Evolutionary conservation across 2,888 invertebrate genomes (phyloP), one percentile per base, ranked within the genome.

Genomic region (Notodonta dromedarius): DNA sequence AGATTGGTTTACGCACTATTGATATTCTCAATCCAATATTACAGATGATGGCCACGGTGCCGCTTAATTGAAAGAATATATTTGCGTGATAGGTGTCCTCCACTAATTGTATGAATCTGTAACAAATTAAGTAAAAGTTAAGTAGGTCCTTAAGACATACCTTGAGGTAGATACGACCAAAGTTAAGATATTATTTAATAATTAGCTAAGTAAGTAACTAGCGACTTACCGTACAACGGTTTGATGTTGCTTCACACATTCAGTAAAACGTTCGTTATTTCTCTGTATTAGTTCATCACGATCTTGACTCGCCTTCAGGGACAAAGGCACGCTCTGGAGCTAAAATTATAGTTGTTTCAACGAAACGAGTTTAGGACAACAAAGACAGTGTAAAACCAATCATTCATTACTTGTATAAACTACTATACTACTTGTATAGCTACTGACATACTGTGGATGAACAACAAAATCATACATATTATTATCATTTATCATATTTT

Each of bases 41-140:
- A 64, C 93, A 93, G 48, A 94, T 89, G 7, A 93, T 92, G 2
- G 78, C 85, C 7, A 90, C 94, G 0, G 94, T 93, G 24, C 94
- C 93, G n/a, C 89, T 78, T 58, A 95, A 82, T 75, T 95, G 95
- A 40, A 94, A 93, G 70, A 94, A 89, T 68, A 94, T 94, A 56
- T 93, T 91, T 0, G 85, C 83, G 44, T 94, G 94, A 53, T 91
- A 93, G 0, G 93, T 91, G 50, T 90, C 76, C 70, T 94, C 94
- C 52, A 94, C 88, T 39, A 85, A 78, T 60, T 85, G 78, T 40
- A 93, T 88, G 59, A 94, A 90, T 58, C 94, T 95, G 84, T 11
- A 83, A 58, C 5, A 13, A 60, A 46, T 51, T 42, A 4, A 42
- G 42, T 11, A 1, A 24, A 24, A 24, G 24, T 2, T 24, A 24